Base-by-base conservation (phyloP, 1,140 invertebrate species). In the Mycetomoellerius zeteki region DNA sequence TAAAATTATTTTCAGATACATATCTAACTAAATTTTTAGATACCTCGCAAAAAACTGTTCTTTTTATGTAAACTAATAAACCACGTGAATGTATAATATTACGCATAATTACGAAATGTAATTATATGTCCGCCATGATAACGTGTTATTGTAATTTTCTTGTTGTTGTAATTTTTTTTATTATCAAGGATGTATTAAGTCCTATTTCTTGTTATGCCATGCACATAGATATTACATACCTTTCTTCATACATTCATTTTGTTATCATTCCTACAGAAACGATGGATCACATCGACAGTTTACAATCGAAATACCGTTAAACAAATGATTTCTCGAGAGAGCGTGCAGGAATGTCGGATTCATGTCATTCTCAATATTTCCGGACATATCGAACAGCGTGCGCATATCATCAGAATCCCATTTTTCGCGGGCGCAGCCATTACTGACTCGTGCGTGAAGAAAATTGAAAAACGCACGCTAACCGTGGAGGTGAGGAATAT, bases 401-500 rank as follows among this genome's bases (percentile, higher is more conserved):
- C 50, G 65, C 47, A 21, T 19, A 24, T 16, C 24, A 58, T 73
- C 80, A 60, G 43, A 37, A 73, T 73, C 56, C n/a, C 24, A 84
- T 84, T 84, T 73, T 50, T 73, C 52, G 24, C 33, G 27, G 19
- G 3, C 65, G 12, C 19, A 30, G 16, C 12, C 30, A 50, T 10
- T 33, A 14, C 14, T 60, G 16, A 37, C 3, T 24, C 24, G 43
- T 14, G 50, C 37, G 24, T 30, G 19, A 69, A 27, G 37, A 82
- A 88, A 78, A 75, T 81, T 75, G 87, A 64, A 69, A 86, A 80
- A 87, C 24, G 85, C 33, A 37, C 16, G 60, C 21, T 54, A 50
- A 21, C 16, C 21, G 24, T 24, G 24, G 58, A 58, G 24, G n/a
- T 47, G 67, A 33, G 60, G 21, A 87, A 71, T 87, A 87, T 71